Evolutionary conservation across 2,113 vertebrate genomes (phyloP), one percentile per base, ranked within the genome.

Genomic region (Balaenoptera acutorostrata): DNA sequence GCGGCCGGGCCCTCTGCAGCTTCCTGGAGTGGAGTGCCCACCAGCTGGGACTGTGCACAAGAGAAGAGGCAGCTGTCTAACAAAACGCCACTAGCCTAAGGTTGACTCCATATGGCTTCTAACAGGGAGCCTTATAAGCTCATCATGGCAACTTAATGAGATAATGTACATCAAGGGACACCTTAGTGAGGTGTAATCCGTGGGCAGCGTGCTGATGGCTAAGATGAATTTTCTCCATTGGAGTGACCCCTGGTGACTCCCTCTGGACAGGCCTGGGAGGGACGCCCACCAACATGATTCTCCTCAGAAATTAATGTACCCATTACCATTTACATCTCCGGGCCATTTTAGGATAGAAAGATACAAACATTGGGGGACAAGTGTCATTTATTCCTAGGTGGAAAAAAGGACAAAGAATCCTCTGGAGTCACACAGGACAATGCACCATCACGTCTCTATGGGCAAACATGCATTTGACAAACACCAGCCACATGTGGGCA

Each of bases 301-400:
- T 86, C n/a, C 74, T 74, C 49, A 75, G 80, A 92, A 86, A 84
- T 64, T 68, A 36, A 55, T 39, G 13, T 64, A 31, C 31, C 12
- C 9, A 14, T 72, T 61, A 57, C 33, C 72, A 14, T 33, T 57
- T 39, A 11, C 31, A 29, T 2, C 57, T 36, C 8, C 0, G 59
- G 27, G 23, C 17, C 29, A 44, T 81, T 61, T 74, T 39, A 66
- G 68, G 52, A 49, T 14, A 94, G 84, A 88, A 89, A 92, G 89
- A 59, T n/a, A 89, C 5, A 88, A 84, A 41, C 5, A 21, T 5
- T 4, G 41, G 21, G 29, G 12, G 83, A 7, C 64, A 74, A 84
- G 21, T 27, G 5, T 31, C 27, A 63, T 97, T 92, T 39, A 57
- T 95, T 82, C 44, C 64, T 66, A 71, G 14, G 0, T 61, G 66